These are phyloP conservation scores for Argopecten irradians DNA, from an alignment of 1,140 invertebrate genomes.

Conservation along the genomic window DNA sequence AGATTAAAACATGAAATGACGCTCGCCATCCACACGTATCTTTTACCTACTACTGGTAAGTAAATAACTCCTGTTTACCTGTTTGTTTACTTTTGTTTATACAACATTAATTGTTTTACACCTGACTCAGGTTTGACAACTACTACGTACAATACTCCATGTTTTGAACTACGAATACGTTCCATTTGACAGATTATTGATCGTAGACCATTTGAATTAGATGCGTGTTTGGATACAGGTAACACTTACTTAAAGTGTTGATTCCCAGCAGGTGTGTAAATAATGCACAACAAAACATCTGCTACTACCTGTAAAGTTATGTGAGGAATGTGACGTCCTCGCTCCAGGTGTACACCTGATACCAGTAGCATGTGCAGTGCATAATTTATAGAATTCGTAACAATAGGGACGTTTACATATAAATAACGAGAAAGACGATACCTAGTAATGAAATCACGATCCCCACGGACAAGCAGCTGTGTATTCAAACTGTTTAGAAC, in stretches of 20 bases:
- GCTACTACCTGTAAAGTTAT: slow-evolving; percentile 20
- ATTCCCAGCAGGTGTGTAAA: neutral
- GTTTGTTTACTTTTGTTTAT: neutral
- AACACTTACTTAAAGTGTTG: slow-evolving; percentile 4
- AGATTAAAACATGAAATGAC: neutral
- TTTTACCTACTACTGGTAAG: neutral
- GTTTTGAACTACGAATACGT: neutral
- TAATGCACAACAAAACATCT: neutral
- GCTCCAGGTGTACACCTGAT: neutral
- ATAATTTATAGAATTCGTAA: neutral
- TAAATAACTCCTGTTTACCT: neutral
- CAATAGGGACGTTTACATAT: neutral
- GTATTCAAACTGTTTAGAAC: neutral
- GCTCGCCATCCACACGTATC: neutral
- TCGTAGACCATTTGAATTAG: neutral
- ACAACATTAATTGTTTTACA: too few relatives aligned
- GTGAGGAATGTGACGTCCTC: neutral
- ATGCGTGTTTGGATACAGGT: neutral
- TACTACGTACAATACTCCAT: too few relatives aligned
- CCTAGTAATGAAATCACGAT: neutral
- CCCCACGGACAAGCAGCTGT: neutral
- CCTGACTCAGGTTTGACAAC: too few relatives aligned
- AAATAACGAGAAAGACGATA: neutral
- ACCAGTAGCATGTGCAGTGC: neutral
- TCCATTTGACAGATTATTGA: neutral